Percentiles rank a stretch among this genome's conserved stretches.
These are phyloP conservation scores for Homalodisca vitripennis DNA, from an alignment of 1,140 invertebrate genomes.

Conservation along the genomic window DNA sequence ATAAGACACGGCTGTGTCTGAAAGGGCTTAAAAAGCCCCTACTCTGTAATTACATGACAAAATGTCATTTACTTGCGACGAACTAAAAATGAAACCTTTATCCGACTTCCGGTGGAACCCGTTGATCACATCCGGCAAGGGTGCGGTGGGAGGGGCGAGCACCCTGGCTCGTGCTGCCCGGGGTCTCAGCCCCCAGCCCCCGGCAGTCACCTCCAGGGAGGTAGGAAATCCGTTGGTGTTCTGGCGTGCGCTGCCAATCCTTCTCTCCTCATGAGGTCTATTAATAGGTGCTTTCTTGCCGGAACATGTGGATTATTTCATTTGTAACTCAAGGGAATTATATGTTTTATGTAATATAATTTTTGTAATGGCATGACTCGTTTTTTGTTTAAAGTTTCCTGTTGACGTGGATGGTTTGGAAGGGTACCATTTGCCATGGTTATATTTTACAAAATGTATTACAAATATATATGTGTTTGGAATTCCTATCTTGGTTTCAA, in stretches of 20 bases:
- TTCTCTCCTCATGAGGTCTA: background rate
- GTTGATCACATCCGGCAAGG: background rate
- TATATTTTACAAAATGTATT: no score
- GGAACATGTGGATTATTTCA: no score
- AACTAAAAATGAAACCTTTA: conserved; percentile 25
- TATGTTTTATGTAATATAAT: no score
- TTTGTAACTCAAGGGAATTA: no score
- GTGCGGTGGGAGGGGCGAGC: background rate
- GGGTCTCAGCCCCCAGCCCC: background rate
- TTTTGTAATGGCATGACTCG: no score
- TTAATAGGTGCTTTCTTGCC: no score
- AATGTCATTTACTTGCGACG: conserved; percentile 4
- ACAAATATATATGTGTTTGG: no score
- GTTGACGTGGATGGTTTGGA: no score
- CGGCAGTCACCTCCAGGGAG: no score
- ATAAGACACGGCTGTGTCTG: conserved; percentile 5
- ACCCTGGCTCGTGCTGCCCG: conserved; percentile 1
- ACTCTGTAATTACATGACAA: conserved; percentile 3
- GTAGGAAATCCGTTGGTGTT: background rate
- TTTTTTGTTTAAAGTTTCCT: no score
- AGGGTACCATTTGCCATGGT: no score
- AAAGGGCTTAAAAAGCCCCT: background rate
- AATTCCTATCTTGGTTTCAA: no score
- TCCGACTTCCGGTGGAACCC: conserved; percentile 22
- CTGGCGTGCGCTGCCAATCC: background rate